Percentiles rank a stretch among this genome's conserved stretches.
phyloP scores from a whole-genome alignment of 2,888 invertebrate species.

The Dendrolimus houi region DNA sequence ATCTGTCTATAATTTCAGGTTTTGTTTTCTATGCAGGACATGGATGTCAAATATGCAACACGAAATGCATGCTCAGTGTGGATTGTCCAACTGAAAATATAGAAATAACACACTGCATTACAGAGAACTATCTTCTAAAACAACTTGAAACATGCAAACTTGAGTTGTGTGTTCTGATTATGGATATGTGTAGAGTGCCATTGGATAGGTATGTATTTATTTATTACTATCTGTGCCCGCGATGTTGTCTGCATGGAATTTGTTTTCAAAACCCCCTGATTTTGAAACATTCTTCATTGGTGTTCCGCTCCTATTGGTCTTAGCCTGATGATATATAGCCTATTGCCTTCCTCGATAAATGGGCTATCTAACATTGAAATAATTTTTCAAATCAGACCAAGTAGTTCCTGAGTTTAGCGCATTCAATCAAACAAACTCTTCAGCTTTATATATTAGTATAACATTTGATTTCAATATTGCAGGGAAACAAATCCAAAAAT shows the following conservation, averaged over 20 bases:
- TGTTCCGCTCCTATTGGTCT: no score
- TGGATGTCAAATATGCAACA: conserved; percentile 68
- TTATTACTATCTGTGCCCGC: no score
- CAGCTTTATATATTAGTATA: no score
- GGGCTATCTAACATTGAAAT: no score
- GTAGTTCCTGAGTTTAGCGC: no score
- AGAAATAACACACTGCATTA: conserved; percentile 48
- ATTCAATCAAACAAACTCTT: no score
- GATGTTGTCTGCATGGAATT: no score
- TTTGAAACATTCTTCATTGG: no score
- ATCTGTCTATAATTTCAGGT: conserved; percentile 35
- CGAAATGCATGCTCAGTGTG: conserved; percentile 66
- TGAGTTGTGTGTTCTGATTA: conserved; percentile 61
- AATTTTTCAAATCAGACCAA: no score
- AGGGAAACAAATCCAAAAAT: conserved; percentile 45
- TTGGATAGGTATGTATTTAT: conserved; percentile 51
- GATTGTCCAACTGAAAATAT: conserved; percentile 62
- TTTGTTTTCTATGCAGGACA: conserved; percentile 76
- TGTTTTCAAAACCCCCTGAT: no score
- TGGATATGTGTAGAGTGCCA: conserved; percentile 74
- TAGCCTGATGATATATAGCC: no score
- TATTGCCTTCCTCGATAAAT: no score
- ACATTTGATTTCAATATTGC: conserved; percentile 19
- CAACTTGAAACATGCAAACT: conserved; percentile 56
- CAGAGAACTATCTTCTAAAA: conserved; percentile 63